A percentile compares a stretch with the other conserved stretches of the same genome.
Evolutionary conservation across 1,140 invertebrate genomes (phyloP).

Genomic region (Drosophila busckii): DNA sequence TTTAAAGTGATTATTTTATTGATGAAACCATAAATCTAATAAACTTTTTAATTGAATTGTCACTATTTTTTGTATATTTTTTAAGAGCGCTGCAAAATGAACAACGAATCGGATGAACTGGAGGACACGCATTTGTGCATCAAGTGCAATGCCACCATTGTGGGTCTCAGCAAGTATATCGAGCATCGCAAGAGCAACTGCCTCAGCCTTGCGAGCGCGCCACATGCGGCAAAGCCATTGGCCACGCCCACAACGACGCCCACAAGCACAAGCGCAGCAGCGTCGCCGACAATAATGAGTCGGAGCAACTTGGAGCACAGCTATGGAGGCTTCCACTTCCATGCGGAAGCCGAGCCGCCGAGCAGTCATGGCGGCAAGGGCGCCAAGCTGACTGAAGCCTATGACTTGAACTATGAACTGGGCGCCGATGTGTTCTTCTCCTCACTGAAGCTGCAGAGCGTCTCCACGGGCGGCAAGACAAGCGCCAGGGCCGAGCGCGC

Average conservation of each 20-base stretch:
- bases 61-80: neutral
- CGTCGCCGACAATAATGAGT: slow-evolving; percentile 44
- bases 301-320: slow-evolving; percentile 44
- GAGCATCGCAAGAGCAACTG: slow-evolving; percentile 85
- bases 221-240: slow-evolving; percentile 10
- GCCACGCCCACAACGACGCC: neutral
- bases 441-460: slow-evolving; percentile 90
- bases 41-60: no score
- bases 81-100: slow-evolving; percentile 52
- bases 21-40: no score
- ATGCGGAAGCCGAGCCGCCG: slow-evolving; percentile 78
- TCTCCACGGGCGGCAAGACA: slow-evolving; percentile 80
- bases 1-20: no score
- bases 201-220: slow-evolving; percentile 70
- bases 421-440: slow-evolving; percentile 92
- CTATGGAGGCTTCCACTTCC: slow-evolving; percentile 67
- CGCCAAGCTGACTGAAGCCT: slow-evolving; percentile 63
- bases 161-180: slow-evolving; percentile 90
- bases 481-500: slow-evolving; percentile 33
- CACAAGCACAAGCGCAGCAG: slow-evolving; percentile 23
- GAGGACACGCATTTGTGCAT: slow-evolving; percentile 92
- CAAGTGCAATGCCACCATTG: slow-evolving; percentile 89
- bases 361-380: slow-evolving; percentile 63
- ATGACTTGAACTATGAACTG: slow-evolving; percentile 80
- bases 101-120: slow-evolving; percentile 81